Evolutionary conservation across 2,797 vertebrate species (phyloP), one percentile per base, ranked within the genome.

Genomic region (Synanceia verrucosa): DNA sequence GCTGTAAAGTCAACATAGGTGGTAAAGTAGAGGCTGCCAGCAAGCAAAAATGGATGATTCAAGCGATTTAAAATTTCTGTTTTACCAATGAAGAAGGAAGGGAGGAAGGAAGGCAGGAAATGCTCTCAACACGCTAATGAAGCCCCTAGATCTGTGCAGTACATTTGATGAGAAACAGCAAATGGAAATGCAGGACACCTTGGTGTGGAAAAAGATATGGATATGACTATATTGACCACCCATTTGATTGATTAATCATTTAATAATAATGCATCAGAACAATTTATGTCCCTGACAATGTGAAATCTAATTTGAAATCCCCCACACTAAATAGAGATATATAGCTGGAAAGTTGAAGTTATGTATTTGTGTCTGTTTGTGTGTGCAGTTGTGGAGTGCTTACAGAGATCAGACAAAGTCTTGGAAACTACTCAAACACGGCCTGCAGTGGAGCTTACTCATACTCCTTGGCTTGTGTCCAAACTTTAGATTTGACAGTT

Each of bases 401-500:
- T 59, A 12, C 56, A 26, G 61, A 65, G 23, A 72, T 70, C 44
- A 48, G 37, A 67, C 14, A 13, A 47, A 63, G 50, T 75, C 65
- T 76, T 82, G 59, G 55, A 83, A 84, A 57, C 52, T 24, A 0
- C 50, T 77, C 24, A 56, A 59, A 47, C 53, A 31, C 18, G 31
- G 59, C 68, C 78, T 26, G 47, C 66, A 57, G 73, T 63, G 60
- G 69, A 41, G 73, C 69, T 57, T 37, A 47, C 65, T 77, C 80
- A 62, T 57, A 78, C 77, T 75, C 19, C 23, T 84, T 95, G 94
- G 94, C 92, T 70, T 3, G 24, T 13, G 53, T 94, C 93, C 94
- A 94, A 81, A 87, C 64, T 79, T 75, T 61, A 85, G 84, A 89
- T 86, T 80, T 90, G 89, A 92, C 88, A 88, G 77, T 86, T 86